Percentiles rank a stretch among this genome's conserved stretches.
These are phyloP conservation scores for Hydrotaea cyrtoneurina DNA, from an alignment of 2,888 invertebrate species.

Conservation along the genomic window DNA sequence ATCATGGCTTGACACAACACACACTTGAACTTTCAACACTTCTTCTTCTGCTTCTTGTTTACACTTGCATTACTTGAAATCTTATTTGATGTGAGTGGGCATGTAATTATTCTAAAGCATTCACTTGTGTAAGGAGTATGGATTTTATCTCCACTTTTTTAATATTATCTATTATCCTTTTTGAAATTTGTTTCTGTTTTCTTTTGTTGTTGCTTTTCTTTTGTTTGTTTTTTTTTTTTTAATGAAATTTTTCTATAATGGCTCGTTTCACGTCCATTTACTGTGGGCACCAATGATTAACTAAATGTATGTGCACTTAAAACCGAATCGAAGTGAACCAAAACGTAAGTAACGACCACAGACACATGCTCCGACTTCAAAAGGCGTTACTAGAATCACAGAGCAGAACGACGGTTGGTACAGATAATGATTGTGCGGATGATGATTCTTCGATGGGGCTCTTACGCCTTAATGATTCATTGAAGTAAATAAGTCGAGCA, in stretches of 20 bases:
- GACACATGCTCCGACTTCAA: constrained; percentile 48
- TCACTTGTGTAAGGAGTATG: not conserved
- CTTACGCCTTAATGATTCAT: constrained; percentile 44
- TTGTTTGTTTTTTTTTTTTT: constrained; percentile 24
- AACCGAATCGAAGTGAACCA: constrained; percentile 55
- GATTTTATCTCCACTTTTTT: no score
- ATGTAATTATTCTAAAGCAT: not conserved
- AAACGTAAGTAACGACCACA: constrained; percentile 48
- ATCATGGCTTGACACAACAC: constrained; percentile 75
- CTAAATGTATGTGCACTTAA: constrained; percentile 70
- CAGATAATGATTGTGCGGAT: constrained; percentile 25
- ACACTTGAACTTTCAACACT: constrained; percentile 11
- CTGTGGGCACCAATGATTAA: constrained; percentile 79
- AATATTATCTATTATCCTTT: constrained; percentile 23
- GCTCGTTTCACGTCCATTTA: constrained; percentile 74
- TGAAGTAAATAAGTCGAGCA: constrained; percentile 35
- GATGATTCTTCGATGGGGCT: constrained; percentile 52
- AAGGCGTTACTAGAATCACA: constrained; percentile 63
- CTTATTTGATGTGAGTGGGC: constrained; percentile 20
- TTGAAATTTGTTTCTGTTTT: constrained; percentile 19
- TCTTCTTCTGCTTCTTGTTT: constrained; percentile 34
- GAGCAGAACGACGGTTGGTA: constrained; percentile 24
- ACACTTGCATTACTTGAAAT: constrained; percentile 41
- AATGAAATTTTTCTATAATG: not conserved
- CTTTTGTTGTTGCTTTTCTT: not conserved